Conservation (phyloP, 2,113 vertebrate species). For the Calcarius ornatus region DNA sequence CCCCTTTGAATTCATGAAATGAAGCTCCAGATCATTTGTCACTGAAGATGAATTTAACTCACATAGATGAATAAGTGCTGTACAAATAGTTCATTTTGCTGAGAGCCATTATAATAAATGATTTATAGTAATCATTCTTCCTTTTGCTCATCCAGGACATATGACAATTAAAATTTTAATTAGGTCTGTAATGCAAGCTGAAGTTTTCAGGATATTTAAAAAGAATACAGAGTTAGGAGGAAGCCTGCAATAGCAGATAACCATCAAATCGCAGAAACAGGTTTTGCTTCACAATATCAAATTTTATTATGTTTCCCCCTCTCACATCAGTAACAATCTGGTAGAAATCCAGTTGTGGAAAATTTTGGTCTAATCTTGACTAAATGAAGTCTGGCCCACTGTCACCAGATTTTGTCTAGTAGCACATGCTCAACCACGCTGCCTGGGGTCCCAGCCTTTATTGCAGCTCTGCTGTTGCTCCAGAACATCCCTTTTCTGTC, state of each 20-base stretch:
- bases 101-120: constrained; percentile 4
- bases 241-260: not conserved
- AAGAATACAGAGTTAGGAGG: not conserved
- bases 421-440: fast-evolving
- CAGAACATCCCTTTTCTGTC: not conserved
- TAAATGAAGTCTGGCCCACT: not conserved
- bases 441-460: not conserved
- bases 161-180: constrained; percentile 2
- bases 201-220: not conserved
- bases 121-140: not conserved
- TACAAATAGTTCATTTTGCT: constrained; percentile 4
- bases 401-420: not conserved
- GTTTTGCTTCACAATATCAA: not conserved
- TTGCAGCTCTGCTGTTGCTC: not conserved
- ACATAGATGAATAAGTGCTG: not conserved
- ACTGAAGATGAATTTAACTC: not conserved
- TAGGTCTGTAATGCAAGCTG: not conserved
- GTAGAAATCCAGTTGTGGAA: not conserved
- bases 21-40: not conserved
- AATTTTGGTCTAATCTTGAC: not conserved
- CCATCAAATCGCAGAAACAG: not conserved
- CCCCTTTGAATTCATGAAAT: not conserved
- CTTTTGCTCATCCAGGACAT: not conserved
- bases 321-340: not conserved
- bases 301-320: not conserved